phyloP scores from a whole-genome alignment of 92 coral and sea anemone genomes.

The Umimayanthus chanpuru region DNA sequence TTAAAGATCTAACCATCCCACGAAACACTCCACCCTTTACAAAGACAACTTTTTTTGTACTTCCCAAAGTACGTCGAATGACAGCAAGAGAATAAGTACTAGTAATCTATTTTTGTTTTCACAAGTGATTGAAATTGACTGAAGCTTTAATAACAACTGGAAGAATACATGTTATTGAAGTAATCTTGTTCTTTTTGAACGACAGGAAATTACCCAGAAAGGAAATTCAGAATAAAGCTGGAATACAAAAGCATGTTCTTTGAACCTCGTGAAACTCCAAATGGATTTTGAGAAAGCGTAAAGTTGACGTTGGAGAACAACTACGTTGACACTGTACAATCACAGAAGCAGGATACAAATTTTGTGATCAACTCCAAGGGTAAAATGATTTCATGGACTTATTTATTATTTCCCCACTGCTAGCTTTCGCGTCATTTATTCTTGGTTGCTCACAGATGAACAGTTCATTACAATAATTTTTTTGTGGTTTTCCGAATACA shows the following conservation, averaged over 20 bases:
- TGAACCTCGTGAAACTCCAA: neutral
- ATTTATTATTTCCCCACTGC: constrained; percentile 17
- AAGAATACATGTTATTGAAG: too few species aligned
- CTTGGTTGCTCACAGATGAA: neutral
- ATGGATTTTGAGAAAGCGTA: neutral
- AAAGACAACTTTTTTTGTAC: too few species aligned
- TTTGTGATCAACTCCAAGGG: neutral
- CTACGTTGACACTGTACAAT: neutral
- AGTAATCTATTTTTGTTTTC: too few species aligned
- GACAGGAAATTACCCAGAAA: constrained; percentile 13
- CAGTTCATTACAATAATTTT: neutral
- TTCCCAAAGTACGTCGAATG: too few species aligned
- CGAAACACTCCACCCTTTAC: too few species aligned
- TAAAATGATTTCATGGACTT: constrained; percentile 6
- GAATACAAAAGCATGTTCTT: neutral
- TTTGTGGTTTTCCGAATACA: neutral
- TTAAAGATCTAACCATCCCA: too few species aligned
- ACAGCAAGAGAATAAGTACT: too few species aligned
- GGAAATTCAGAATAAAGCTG: neutral
- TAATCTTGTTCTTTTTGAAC: neutral
- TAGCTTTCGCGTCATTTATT: neutral
- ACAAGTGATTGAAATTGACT: too few species aligned
- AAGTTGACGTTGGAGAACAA: neutral
- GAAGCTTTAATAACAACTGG: too few species aligned
- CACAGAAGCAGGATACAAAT: neutral